Conservation (phyloP, 1,140 invertebrate species). For the Pachyrhynchus sulphureomaculatus region DNA sequence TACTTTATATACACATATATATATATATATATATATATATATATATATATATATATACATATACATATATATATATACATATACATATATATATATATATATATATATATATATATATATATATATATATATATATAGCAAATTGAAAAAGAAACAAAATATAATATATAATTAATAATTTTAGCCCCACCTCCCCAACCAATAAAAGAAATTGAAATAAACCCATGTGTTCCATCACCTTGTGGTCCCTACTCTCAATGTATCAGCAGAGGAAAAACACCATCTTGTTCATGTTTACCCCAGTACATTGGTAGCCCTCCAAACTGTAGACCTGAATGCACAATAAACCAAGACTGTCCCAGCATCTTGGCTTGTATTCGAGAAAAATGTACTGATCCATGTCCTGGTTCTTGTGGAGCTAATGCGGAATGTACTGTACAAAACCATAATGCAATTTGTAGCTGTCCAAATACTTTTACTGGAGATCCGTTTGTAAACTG, state of each 20-base stretch:
- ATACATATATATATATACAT: too few relatives aligned
- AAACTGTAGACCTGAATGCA: conserved; percentile 70
- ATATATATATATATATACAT: too few relatives aligned
- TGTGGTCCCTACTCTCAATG: conserved; percentile 73
- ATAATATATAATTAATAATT: conserved; percentile 13
- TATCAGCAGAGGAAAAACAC: conserved; percentile 58
- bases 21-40: too few relatives aligned
- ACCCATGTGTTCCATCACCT: conserved; percentile 67
- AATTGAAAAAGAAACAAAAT: neutral
- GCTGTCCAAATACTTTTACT: conserved; percentile 65
- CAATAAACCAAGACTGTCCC: conserved; percentile 64
- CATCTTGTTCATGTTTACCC: conserved; percentile 65
- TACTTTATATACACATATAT: too few relatives aligned
- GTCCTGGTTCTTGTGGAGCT: conserved; percentile 71
- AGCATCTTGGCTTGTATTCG: conserved; percentile 64
- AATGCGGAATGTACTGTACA: conserved; percentile 63
- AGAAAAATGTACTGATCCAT: conserved; percentile 70
- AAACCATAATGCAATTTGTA: conserved; percentile 66
- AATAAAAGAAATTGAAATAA: conserved; percentile 34
- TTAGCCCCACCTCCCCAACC: conserved; percentile 38
- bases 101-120: too few relatives aligned
- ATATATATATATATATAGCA: too few relatives aligned
- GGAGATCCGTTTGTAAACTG: conserved; percentile 73
- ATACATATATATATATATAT: too few relatives aligned
- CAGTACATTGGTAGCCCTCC: conserved; percentile 70